These are phyloP conservation scores for Pterocles orientalis DNA, from an alignment of 2,113 vertebrate genomes.

Conservation along the genomic window DNA sequence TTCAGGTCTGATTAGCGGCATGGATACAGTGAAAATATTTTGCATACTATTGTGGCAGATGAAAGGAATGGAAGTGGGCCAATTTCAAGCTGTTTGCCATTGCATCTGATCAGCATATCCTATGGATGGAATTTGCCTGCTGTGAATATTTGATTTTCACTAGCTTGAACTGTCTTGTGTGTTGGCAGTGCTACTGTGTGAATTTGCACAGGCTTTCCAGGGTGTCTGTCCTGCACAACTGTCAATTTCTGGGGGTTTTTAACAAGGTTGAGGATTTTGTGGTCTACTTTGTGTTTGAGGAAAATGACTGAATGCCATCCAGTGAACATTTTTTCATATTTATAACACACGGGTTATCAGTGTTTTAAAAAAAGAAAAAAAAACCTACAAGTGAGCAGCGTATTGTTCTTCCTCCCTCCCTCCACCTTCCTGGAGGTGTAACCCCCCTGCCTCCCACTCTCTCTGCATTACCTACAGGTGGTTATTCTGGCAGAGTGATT, in stretches of 20 bases:
- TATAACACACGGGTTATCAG: not conserved
- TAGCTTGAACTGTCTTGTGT: not conserved
- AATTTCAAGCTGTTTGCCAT: conserved; percentile 46
- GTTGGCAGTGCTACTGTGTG: conserved; percentile 6
- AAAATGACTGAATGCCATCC: not conserved
- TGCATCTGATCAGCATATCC: conserved; percentile 68
- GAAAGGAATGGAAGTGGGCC: conserved; percentile 31
- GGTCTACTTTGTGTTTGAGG: not conserved
- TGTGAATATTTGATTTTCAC: conserved; percentile 53
- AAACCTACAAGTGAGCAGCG: accelerated
- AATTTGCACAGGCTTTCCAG: conserved; percentile 43
- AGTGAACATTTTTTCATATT: not conserved
- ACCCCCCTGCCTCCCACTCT: not conserved
- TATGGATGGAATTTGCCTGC: conserved; percentile 69
- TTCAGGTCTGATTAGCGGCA: not conserved
- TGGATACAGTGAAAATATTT: conserved; percentile 35
- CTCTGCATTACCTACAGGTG: not conserved
- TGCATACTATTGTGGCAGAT: conserved; percentile 17
- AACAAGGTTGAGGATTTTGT: not conserved
- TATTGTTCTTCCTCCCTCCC: not conserved
- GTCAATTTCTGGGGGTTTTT: not conserved
- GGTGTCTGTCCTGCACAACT: conserved; percentile 3
- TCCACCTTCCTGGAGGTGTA: not conserved
- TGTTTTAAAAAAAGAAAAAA: not conserved
- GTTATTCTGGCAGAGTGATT: not conserved